Evolutionary conservation across 2,113 vertebrate genomes (phyloP).

Genomic region (Eretmochelys imbricata): DNA sequence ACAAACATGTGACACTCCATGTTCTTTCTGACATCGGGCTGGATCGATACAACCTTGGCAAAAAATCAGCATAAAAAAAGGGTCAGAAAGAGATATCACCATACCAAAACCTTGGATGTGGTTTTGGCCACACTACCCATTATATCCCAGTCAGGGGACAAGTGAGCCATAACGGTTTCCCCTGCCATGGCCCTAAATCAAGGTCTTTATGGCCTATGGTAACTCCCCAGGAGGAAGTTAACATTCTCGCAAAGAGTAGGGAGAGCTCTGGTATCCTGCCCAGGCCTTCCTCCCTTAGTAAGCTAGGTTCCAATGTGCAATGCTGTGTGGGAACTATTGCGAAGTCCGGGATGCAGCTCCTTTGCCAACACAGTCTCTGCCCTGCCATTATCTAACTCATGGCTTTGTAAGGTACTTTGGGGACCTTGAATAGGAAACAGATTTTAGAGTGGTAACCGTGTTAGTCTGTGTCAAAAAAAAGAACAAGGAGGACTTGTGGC

Average conservation of each 20-base stretch:
- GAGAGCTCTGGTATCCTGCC: neutral
- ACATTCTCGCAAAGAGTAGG: neutral
- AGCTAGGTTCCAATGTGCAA: neutral
- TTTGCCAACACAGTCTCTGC: neutral
- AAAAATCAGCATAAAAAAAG: neutral
- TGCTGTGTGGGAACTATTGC: accelerated
- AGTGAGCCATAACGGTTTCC: neutral
- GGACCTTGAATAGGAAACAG: neutral
- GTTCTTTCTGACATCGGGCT: neutral
- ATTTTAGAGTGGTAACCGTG: too few relatives aligned
- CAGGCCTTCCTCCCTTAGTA: too few relatives aligned
- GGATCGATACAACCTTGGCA: neutral
- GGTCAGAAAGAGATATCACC: neutral
- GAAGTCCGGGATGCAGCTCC: neutral
- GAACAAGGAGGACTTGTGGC: too few relatives aligned
- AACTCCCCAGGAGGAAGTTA: neutral
- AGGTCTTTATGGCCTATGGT: neutral
- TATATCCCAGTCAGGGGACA: neutral
- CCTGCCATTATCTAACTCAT: neutral
- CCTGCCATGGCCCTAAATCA: neutral
- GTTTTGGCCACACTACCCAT: neutral
- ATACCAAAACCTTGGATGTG: neutral
- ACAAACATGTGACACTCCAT: neutral
- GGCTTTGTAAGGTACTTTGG: neutral
- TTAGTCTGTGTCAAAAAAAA: too few relatives aligned